Evolutionary conservation across 2,888 invertebrate genomes (phyloP).

Genomic region (Apamea crenata): DNA sequence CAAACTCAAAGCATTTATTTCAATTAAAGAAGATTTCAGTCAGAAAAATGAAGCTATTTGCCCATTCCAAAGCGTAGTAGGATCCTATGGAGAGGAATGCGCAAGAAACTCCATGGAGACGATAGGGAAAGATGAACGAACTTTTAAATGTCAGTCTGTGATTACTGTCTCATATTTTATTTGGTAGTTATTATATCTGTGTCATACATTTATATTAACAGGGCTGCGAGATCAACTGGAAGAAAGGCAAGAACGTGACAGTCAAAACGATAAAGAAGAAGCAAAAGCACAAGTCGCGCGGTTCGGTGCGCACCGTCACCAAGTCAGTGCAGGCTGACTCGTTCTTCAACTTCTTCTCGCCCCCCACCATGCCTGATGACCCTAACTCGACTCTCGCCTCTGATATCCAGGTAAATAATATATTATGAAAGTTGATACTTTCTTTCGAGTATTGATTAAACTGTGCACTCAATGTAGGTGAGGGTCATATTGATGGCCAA

Average conservation of each 20-base stretch:
- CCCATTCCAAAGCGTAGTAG: background rate
- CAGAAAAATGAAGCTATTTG: background rate
- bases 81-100: background rate
- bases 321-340: constrained; percentile 99
- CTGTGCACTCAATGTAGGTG: background rate
- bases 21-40: background rate
- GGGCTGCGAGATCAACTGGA: constrained; percentile 99
- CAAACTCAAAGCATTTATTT: background rate
- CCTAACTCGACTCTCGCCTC: constrained; percentile 96
- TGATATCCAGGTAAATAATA: constrained; percentile 93
- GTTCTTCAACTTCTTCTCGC: constrained; percentile 99
- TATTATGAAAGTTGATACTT: background rate
- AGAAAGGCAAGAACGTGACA: constrained; percentile 99
- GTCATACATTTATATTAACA: constrained; percentile 67
- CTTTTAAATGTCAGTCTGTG: background rate
- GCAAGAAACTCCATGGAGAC: background rate
- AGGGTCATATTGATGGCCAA: background rate
- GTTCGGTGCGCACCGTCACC: constrained; percentile 97
- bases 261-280: constrained; percentile 99
- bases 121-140: background rate
- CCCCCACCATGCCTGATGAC: constrained; percentile 96
- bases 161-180: background rate
- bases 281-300: constrained; percentile 99
- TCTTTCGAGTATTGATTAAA: background rate
- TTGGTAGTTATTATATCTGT: constrained; percentile 1